phyloP scores from a whole-genome alignment of 2,888 invertebrate species.

The Gandaritis pyraliata region DNA sequence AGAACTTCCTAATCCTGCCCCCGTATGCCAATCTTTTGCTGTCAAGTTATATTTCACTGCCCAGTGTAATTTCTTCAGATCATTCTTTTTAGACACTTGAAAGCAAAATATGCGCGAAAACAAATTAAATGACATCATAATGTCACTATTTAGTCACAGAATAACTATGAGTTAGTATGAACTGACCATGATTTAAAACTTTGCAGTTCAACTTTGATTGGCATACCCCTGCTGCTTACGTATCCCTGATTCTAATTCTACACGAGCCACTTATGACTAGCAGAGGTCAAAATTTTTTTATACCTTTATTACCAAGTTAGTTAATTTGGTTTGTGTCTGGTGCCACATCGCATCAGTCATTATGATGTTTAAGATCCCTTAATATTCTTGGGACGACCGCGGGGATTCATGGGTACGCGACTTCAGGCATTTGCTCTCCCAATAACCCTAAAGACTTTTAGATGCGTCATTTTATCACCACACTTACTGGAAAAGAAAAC shows the following conservation, averaged over 20 bases:
- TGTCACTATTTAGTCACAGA: no score
- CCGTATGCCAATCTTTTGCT: not conserved
- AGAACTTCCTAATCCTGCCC: slow-evolving; percentile 14
- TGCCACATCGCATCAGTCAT: slow-evolving; percentile 41
- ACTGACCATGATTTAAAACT: no score
- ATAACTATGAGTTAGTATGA: no score
- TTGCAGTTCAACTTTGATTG: no score
- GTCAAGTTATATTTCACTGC: no score
- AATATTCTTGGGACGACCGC: slow-evolving; percentile 50
- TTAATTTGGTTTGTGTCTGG: slow-evolving; percentile 39
- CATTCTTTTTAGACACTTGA: no score
- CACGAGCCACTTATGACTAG: slow-evolving; percentile 21
- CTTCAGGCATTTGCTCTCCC: slow-evolving; percentile 50
- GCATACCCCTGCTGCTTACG: no score
- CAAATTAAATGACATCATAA: no score
- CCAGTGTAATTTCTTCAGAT: no score
- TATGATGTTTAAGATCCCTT: slow-evolving; percentile 48
- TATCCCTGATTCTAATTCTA: no score
- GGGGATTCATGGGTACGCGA: slow-evolving; percentile 50
- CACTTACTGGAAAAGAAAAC: not conserved
- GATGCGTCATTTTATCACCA: slow-evolving; percentile 15
- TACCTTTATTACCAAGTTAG: slow-evolving; percentile 33
- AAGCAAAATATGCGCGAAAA: no score
- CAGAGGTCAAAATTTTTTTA: slow-evolving; percentile 27
- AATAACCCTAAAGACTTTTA: slow-evolving; percentile 41